Evolutionary conservation across 2,888 invertebrate species (phyloP), one percentile per base, ranked within the genome.

Genomic region (Orgyia antiqua): DNA sequence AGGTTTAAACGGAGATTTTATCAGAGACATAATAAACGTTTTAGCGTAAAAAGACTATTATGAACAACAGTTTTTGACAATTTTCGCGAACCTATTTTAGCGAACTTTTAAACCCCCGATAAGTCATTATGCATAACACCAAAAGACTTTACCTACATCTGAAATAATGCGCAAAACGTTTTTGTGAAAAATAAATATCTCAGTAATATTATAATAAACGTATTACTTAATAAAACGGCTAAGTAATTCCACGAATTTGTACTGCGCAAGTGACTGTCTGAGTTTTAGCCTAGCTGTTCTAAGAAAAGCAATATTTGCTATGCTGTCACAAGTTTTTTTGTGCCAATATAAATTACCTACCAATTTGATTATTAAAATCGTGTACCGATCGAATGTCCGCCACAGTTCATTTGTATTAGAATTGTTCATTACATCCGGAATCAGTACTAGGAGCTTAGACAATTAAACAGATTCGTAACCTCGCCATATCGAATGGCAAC

Each of bases 221-320:
- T 39, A 42, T 45, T 34, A 39, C 32, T 33, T 29, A 35, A 41
- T 47, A 45, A 46, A 50, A 52, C 47, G 32, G 44, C 37, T 45
- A 54, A 28, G 45, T 30, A 27, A 54, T 69, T 65, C 68, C 42
- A 37, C 39, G 67, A 67, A 69, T 44, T 49, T 42, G 46, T 51
- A 45, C 41, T 48, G 53, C 45, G 49, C 53, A 45, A 58, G 35
- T 53, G 50, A 58, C 53, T 48, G 50, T 57, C 53, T 48, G 46
- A 51, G 58, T 48, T 59, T 56, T 59, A 52, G 51, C 30, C 36
- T 36, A 45, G 45, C 26, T 18, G 29, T 69, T 68, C 67, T 58
- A 27, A 50, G 63, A 69, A 69, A 55, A 55, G 42, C 42, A 58
- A 58, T 64, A 39, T 45, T 45, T 49, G 44, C 52, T 53, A 44